Conservation (phyloP, 1,140 invertebrate species). For the Agrypnia vestita region DNA sequence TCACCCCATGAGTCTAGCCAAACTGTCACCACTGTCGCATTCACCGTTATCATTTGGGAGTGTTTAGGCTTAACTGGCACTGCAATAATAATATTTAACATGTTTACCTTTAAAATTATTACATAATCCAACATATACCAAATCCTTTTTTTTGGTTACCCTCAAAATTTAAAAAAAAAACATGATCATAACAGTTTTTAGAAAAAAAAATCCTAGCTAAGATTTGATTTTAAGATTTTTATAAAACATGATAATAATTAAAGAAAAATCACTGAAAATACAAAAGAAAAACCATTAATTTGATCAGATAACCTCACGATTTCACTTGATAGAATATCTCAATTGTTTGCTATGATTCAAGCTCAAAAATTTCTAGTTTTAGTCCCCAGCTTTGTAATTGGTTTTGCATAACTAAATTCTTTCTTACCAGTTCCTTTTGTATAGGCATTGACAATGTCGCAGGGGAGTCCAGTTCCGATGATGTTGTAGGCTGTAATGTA, state of each 20-base stretch:
- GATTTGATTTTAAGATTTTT: too few relatives aligned
- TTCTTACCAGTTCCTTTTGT: constrained; percentile 84
- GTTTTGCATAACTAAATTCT: neutral
- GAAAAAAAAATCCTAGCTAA: too few relatives aligned
- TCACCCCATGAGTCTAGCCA: constrained; percentile 92
- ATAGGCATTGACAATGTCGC: constrained; percentile 87
- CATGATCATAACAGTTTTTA: too few relatives aligned
- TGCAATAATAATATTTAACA: constrained; percentile 63
- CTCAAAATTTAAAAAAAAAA: too few relatives aligned
- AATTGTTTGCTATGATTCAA: too few relatives aligned
- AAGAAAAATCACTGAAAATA: too few relatives aligned
- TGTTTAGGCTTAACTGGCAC: constrained; percentile 86
- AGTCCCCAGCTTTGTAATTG: neutral
- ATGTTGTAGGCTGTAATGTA: constrained; percentile 92
- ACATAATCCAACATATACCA: too few relatives aligned
- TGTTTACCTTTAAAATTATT: neutral
- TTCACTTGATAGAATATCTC: too few relatives aligned
- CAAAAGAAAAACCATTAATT: too few relatives aligned
- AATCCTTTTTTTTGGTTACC: too few relatives aligned
- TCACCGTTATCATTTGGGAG: constrained; percentile 88
- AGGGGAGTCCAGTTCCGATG: constrained; percentile 90
- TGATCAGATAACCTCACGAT: neutral
- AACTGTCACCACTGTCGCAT: constrained; percentile 91
- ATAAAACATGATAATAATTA: too few relatives aligned
- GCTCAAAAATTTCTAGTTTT: too few relatives aligned